A percentile compares a stretch with the other conserved stretches of the same genome.
Evolutionary conservation across 1,140 invertebrate genomes (phyloP).

Genomic region (Episyrphus balteatus): DNA sequence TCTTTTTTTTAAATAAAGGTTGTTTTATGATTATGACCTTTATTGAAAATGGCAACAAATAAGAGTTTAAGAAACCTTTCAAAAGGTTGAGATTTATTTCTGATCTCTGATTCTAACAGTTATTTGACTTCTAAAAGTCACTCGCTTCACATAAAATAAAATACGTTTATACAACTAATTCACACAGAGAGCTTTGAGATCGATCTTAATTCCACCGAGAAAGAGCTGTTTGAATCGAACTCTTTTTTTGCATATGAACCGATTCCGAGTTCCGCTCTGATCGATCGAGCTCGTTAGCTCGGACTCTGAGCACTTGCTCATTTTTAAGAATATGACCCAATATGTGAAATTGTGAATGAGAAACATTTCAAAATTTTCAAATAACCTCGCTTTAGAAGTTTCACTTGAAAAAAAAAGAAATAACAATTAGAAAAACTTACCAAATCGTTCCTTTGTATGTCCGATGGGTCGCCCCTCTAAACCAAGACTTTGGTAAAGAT

Average conservation of each 20-base stretch:
- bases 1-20: no score
- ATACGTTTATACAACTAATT: no score
- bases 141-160: no score
- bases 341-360: conserved; percentile 5
- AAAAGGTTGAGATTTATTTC: no score
- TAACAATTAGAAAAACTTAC: conserved; percentile 36
- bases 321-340: conserved; percentile 7
- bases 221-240: neutral
- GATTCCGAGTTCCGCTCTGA: neutral
- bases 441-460: conserved; percentile 38
- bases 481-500: conserved; percentile 42
- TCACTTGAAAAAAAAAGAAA: no score
- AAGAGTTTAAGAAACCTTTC: no score
- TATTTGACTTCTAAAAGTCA: no score
- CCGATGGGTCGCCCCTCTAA: conserved; percentile 40
- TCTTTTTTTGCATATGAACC: neutral
- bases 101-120: no score
- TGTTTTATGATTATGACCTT: no score
- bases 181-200: neutral
- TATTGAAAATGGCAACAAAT: no score
- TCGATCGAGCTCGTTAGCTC: neutral
- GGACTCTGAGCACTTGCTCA: neutral
- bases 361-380: neutral
- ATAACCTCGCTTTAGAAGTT: conserved; percentile 2
- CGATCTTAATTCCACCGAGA: neutral